Evolutionary conservation across 2,797 vertebrate species (phyloP).

Genomic region (Clamator glandarius): DNA sequence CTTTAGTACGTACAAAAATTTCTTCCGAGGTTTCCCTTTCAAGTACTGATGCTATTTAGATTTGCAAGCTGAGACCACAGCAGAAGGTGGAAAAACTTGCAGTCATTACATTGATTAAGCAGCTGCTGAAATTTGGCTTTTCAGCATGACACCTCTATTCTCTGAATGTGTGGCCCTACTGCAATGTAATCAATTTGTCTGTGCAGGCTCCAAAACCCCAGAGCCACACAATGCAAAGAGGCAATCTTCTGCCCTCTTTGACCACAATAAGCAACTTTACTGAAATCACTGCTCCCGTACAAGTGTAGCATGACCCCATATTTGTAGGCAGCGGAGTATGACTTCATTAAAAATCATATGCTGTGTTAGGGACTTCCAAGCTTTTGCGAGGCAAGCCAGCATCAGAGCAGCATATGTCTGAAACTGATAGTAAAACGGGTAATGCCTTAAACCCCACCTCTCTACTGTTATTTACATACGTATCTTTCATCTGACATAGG

Average conservation of each 20-base stretch:
- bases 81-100: conserved; percentile 10
- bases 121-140: conserved; percentile 42
- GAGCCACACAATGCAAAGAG: conserved; percentile 40
- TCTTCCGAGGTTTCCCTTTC: conserved; percentile 14
- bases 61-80: not conserved
- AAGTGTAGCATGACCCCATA: not conserved
- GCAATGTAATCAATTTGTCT: conserved; percentile 29
- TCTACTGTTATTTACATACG: conserved; percentile 38
- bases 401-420: conserved; percentile 46
- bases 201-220: conserved; percentile 27
- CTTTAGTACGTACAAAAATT: not conserved
- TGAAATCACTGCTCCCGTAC: not conserved
- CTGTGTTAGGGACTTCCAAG: not conserved
- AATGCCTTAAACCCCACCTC: conserved; percentile 49
- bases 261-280: conserved; percentile 33
- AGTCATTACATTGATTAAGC: not conserved
- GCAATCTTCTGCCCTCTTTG: conserved; percentile 52
- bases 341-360: conserved; percentile 36
- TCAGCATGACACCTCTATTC: not conserved
- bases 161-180: not conserved
- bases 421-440: conserved; percentile 47
- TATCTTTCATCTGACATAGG: conserved; percentile 52
- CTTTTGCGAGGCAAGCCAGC: not conserved
- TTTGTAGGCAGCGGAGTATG: conserved; percentile 37
- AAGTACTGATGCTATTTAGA: not conserved